Base-by-base conservation (phyloP, 2,797 vertebrate genomes). In the Sebastes steindachneri region DNA sequence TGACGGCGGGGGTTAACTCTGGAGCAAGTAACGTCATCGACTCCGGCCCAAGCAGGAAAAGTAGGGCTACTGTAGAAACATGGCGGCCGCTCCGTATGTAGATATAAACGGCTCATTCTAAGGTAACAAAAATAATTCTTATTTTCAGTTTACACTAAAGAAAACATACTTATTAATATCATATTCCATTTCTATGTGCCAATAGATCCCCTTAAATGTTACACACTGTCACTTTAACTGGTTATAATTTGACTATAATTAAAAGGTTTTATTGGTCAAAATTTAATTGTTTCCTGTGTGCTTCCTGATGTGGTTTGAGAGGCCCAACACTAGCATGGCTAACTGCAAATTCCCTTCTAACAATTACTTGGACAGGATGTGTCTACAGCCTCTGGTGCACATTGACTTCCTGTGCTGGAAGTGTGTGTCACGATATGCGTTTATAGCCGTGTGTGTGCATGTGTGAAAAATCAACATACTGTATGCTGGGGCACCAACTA, bases 201-300 rank as follows among this genome's bases (percentile, higher is more conserved):
- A 48, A 48, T 19, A 48, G 17, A 48, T 48, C 17, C 45, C 7
- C 17, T 51, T 51, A 2, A 51, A 51, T 0, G 45, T 51, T 51
- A 51, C 45, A 51, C 17, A 19, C 45, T 51, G 45, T 51, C 17
- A 19, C 45, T 48, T 48, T 19, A 48, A 41, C 62, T 64, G 68
- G 73, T 79, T 83, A 72, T 72, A 74, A 83, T 72, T 87, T 70
- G 48, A 76, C 85, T 64, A 26, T 79, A 72, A 83, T 55, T 79
- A 19, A 70, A 72, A 68, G 15, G 55, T 63, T 73, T 77, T 70
- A 75, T 58, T 48, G 68, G 73, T 79, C 72, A 37, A 75, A 79
- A 75, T 31, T 5, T 79, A 70, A 69, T 57, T 59, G 70, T 57
- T 64, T 83, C 37, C 72, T 77, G 66, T 70, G 26, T 69, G 58